phyloP scores from a whole-genome alignment of 2,113 vertebrate genomes.

The Antigone vipio region DNA sequence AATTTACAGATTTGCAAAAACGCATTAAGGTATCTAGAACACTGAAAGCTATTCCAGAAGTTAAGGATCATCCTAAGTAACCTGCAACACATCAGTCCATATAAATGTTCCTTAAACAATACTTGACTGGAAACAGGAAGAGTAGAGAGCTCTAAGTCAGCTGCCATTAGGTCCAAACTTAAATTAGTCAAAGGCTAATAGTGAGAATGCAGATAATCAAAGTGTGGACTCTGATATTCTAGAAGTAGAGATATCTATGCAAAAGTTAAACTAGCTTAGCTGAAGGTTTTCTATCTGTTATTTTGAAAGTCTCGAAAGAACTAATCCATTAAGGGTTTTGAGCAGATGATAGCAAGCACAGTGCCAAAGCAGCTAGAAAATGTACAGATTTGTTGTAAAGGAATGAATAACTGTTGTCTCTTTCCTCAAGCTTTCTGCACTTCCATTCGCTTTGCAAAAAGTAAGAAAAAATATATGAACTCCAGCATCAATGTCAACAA shows the following conservation, averaged over 20 bases:
- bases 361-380: background rate
- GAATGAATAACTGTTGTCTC: background rate
- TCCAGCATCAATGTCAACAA: background rate
- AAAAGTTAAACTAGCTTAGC: background rate
- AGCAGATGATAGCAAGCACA: background rate
- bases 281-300: background rate
- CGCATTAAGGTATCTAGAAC: background rate
- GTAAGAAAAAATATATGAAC: background rate
- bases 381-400: background rate
- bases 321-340: background rate
- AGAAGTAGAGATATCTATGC: background rate
- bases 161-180: background rate
- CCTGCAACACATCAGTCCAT: background rate
- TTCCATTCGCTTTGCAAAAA: background rate
- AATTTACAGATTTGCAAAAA: background rate
- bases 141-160: background rate
- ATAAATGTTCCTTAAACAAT: background rate
- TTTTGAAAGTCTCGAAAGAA: background rate
- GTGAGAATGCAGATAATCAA: background rate
- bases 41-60: background rate
- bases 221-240: background rate
- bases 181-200: background rate
- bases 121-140: accelerated
- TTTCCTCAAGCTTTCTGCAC: background rate
- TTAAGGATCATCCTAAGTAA: background rate